Evolutionary conservation across 2,797 vertebrate species (phyloP), one percentile per base, ranked within the genome.

Genomic region (Gallirallus australis): DNA sequence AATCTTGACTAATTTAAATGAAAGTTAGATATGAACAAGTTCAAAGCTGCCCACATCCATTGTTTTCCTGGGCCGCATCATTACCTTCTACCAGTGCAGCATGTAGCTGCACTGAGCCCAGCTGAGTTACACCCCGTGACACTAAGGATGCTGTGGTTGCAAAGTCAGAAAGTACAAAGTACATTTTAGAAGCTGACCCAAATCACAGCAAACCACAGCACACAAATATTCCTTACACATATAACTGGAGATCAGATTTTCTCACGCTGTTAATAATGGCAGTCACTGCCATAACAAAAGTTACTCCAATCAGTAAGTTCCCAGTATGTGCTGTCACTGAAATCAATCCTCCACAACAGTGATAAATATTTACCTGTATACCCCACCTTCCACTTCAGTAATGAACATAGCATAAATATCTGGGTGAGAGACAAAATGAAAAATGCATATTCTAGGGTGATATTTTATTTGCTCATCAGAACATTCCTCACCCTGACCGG

Each of bases 1-100:
- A 76, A 82, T 76, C 39, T 79, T 48, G 57, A 69, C 35, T 82
- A 83, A 96, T 91, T 86, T 78, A 70, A 52, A 80, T 69, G n/a
- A 82, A 89, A 93, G 83, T 88, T 56, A 78, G 39, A 91, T 86
- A 45, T 76, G 14, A 65, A 61, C 35, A 66, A 83, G 28, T 86
- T 92, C 72, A 87, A 87, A 90, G 64, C 75, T 77, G 57, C 75
- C 45, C 2, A 2, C 31, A 63, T 82, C 42, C 37, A 21, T 75
- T 82, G 45, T 75, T 70, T 71, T 47, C 42, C 13, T 54, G 35
- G 61, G 56, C 30, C 40, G 65, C 13, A 68, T 59, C 37, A 21
- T 53, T 64, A 52, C 24, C 33, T 75, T 42, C 2, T 45, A 56
- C 20, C 75, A 85, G 83, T 78, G 64, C 50, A 65, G 64, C 50